Evolutionary conservation across 53 echinoderm and acorn worm species (phyloP).

Genomic region (Arbacia lixula): DNA sequence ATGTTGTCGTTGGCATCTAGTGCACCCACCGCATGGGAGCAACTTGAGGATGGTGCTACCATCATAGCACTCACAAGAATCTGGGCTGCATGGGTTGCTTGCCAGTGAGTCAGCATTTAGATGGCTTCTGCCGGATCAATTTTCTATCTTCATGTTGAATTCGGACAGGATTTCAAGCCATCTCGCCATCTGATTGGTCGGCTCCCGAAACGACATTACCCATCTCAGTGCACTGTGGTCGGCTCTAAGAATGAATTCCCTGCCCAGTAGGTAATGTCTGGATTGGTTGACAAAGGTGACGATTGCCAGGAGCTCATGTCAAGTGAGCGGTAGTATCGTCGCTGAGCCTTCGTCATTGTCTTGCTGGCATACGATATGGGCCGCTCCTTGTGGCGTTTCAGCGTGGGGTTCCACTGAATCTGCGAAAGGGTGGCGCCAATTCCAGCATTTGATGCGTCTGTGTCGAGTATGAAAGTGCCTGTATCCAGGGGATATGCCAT

Average conservation of each 20-base stretch:
- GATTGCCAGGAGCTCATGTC: neutral
- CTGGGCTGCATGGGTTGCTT: neutral
- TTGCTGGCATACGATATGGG: constrained; percentile 64
- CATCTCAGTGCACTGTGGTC: constrained; percentile 59
- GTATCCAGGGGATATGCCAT: constrained; percentile 39
- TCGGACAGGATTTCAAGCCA: constrained; percentile 12
- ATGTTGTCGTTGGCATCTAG: constrained; percentile 19
- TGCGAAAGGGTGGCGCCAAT: constrained; percentile 62
- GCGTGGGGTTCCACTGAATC: constrained; percentile 53
- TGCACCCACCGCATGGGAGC: constrained; percentile 68
- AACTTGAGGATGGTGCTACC: constrained; percentile 35
- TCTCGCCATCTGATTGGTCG: constrained; percentile 33
- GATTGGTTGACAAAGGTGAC: constrained; percentile 47
- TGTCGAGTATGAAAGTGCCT: constrained; percentile 46
- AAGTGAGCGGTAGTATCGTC: neutral
- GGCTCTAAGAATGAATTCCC: constrained; percentile 54
- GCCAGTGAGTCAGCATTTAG: constrained; percentile 55
- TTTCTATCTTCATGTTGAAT: constrained; percentile 59
- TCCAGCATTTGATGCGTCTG: constrained; percentile 17
- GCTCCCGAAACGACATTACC: constrained; percentile 65
- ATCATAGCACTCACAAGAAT: constrained; percentile 51
- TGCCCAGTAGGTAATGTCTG: constrained; percentile 62
- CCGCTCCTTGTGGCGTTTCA: constrained; percentile 52
- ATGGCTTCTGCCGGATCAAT: constrained; percentile 60
- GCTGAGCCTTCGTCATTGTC: constrained; percentile 2